Conservation (phyloP, 2,113 vertebrate genomes). For the Otis tarda region DNA sequence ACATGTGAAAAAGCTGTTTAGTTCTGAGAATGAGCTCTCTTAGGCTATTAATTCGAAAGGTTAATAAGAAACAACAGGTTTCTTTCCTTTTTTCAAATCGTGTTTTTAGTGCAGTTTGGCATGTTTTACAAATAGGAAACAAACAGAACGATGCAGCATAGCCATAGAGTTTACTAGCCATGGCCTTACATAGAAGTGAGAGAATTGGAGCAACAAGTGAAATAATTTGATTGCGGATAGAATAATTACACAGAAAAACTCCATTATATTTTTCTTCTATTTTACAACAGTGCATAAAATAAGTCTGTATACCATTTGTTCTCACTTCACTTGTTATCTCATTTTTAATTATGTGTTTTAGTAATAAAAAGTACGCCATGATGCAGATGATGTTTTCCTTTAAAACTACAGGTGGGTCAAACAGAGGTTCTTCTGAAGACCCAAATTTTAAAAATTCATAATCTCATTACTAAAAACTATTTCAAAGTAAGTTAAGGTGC, state of each 20-base stretch:
- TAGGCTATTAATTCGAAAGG: not conserved
- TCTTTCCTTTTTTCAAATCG: not conserved
- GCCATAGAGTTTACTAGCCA: not conserved
- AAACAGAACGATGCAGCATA: not conserved
- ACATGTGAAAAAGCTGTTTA: not conserved
- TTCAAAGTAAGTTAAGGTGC: constrained; percentile 29
- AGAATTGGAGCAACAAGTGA: not conserved
- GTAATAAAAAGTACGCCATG: not conserved
- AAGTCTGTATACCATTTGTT: not conserved
- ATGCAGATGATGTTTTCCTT: not conserved
- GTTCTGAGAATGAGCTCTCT: not conserved
- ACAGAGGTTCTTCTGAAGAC: not conserved
- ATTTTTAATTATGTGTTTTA: not conserved
- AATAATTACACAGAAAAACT: not conserved
- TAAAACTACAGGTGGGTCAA: not conserved
- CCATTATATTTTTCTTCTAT: not conserved
- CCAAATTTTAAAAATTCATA: not conserved
- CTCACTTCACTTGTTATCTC: not conserved
- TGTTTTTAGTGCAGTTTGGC: not conserved
- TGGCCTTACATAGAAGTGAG: not conserved
- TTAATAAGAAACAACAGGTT: not conserved
- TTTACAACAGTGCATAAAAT: not conserved
- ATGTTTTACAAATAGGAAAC: not conserved
- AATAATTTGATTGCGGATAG: not conserved
- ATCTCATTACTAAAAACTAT: constrained; percentile 17